Base-by-base conservation (phyloP, 37 sponge, comb jelly and placozoan species). In the Hexactinellida sp. region DNA sequence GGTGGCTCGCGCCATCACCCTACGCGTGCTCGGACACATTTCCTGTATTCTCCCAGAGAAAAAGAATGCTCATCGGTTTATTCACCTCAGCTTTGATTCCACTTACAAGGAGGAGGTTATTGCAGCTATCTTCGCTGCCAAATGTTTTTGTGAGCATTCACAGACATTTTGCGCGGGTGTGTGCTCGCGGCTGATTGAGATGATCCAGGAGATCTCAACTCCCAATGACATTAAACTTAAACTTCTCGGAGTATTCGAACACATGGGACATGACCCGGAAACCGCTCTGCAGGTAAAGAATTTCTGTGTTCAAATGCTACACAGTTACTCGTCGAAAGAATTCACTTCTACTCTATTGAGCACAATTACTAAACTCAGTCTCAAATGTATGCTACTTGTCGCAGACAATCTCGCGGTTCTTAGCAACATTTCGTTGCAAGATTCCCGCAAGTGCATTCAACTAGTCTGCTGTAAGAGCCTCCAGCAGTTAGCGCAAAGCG, bases 61-160 rank as follows among this genome's bases (percentile, higher is more conserved):
- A 41, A 95, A 92, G 82, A 93, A 90, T 51, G 90, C 94, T 37
- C 94, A 92, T 37, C 97, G 93, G 38, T 93, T 94, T 71, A 88
- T 96, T 38, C 89, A 89, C 36, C 89, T 84, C 19, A 85, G 93
- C 19, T 54, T 96, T 38, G 94, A 96, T 54, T 93, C 97, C 37
- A 86, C 88, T 38, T 86, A 96, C 54, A 55, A 88, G 36, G 87
- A 90, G 32, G 97, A 96, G 55, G 90, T 90, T 54, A 89, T 91
- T 41, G 92, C 94, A 24, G 97, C 97, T 52, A 93, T 96, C 36
- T 88, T 87, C 54, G 94, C 97, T 84, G 87, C 94, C 38, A 83
- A 55, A 36, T 84, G 88, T 39, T 87, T 96, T 32, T 91, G 93
- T 38, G 84, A 87, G 63, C 88, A 91, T 82, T 96, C 97, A 23